Percentiles rank a stretch among this genome's conserved stretches.
These are phyloP conservation scores for Malaclemys terrapin DNA, from an alignment of 2,113 vertebrate genomes.

Conservation along the genomic window DNA sequence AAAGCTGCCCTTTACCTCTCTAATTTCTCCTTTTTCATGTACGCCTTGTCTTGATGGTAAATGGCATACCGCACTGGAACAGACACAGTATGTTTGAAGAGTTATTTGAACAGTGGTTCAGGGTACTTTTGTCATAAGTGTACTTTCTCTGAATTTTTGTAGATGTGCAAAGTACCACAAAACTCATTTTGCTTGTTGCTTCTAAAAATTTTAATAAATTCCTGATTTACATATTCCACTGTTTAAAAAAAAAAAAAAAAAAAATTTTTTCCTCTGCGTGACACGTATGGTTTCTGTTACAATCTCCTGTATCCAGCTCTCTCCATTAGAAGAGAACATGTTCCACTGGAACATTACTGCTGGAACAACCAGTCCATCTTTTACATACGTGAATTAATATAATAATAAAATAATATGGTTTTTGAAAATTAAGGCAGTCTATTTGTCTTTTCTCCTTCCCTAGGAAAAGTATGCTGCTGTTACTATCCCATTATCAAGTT, in stretches of 20 bases:
- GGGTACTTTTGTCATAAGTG: not conserved
- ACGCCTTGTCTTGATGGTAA: not conserved
- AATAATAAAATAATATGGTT: not conserved
- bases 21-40: not conserved
- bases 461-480: not conserved
- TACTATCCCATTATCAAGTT: not conserved
- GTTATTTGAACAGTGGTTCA: not conserved
- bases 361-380: not conserved
- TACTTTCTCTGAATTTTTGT: not conserved
- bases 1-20: not conserved
- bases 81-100: not conserved
- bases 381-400: not conserved
- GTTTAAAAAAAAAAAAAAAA: not conserved
- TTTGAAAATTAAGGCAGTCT: not conserved
- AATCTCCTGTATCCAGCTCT: not conserved
- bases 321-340: not conserved
- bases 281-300: not conserved
- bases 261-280: not conserved
- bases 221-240: not conserved
- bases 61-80: not conserved
- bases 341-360: not conserved
- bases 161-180: not conserved
- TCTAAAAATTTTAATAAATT: not conserved
- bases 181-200: not conserved
- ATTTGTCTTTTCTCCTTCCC: not conserved